phyloP scores from a whole-genome alignment of 2,797 vertebrate species.

The Pelochelys cantorii region DNA sequence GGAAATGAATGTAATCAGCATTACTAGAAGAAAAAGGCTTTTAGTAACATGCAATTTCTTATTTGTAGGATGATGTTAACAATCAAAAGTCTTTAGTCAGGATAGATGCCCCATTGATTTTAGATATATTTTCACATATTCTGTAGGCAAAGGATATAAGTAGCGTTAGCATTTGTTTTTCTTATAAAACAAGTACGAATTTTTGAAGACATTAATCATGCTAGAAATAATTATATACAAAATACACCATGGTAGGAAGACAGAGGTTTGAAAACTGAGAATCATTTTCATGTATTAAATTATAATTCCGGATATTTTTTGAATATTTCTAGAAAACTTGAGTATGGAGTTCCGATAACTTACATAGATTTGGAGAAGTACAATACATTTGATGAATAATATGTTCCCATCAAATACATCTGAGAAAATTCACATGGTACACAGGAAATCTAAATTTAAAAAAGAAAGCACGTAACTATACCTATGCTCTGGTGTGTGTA shows the following conservation, averaged over 20 bases:
- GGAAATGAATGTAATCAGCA: not conserved
- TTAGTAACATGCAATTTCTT: not conserved
- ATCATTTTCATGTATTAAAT: slow-evolving; percentile 33
- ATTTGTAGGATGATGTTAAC: not conserved
- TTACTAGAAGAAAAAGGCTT: not conserved
- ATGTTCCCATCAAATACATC: not conserved
- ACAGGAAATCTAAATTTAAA: not conserved
- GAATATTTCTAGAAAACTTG: slow-evolving; percentile 30
- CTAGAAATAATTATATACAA: slow-evolving; percentile 42
- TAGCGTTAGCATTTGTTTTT: slow-evolving; percentile 40
- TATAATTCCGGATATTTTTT: slow-evolving; percentile 37
- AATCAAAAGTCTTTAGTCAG: not conserved
- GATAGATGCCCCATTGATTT: not conserved
- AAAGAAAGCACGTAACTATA: not conserved
- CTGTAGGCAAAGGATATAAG: not conserved
- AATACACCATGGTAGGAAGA: not conserved
- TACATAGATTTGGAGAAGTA: slow-evolving; percentile 18
- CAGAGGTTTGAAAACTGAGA: slow-evolving; percentile 9
- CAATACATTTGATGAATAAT: not conserved
- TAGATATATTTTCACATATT: not conserved
- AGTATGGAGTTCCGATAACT: not conserved
- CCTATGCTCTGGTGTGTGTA: not conserved
- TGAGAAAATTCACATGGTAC: not conserved
- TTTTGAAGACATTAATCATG: slow-evolving; percentile 33
- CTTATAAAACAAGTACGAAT: slow-evolving; percentile 55